Percentiles rank a stretch among this genome's conserved stretches.
Conservation (phyloP, 2,797 vertebrate genomes). For the Monodelphis domestica region DNA sequence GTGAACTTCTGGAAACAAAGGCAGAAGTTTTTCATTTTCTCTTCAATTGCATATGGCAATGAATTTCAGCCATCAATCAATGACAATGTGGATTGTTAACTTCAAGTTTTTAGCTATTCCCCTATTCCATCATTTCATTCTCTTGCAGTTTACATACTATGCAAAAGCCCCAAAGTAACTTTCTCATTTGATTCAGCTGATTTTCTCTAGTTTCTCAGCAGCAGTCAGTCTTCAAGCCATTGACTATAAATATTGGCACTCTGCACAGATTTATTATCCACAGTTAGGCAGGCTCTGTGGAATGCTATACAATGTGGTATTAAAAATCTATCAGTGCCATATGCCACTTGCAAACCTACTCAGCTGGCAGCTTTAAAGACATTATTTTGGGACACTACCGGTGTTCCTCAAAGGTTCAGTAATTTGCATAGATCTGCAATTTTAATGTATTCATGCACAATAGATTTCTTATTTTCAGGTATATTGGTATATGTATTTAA, state of each 20-base stretch:
- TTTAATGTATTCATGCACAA: background rate
- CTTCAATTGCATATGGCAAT: background rate
- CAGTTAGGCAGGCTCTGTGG: conserved; percentile 25
- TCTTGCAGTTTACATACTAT: conserved; percentile 40
- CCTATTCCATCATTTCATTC: conserved; percentile 55
- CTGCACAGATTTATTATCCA: conserved; percentile 62
- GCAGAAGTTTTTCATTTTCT: background rate
- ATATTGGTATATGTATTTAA: background rate
- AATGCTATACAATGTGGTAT: conserved; percentile 50
- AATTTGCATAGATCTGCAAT: background rate
- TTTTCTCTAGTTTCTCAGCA: conserved; percentile 53
- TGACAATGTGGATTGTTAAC: conserved; percentile 56
- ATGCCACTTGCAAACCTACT: background rate
- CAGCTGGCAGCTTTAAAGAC: conserved; percentile 13
- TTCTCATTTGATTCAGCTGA: conserved; percentile 59
- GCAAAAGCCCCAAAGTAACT: conserved; percentile 52
- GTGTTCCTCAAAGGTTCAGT: background rate
- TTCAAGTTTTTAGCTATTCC: conserved; percentile 32
- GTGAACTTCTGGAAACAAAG: background rate
- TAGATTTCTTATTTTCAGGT: background rate
- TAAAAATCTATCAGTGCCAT: conserved; percentile 45
- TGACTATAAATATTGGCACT: conserved; percentile 64
- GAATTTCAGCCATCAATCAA: conserved; percentile 51
- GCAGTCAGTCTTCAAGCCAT: conserved; percentile 53
- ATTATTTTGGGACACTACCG: background rate